Base-by-base conservation (phyloP, 2,888 invertebrate species). In the Philereme vetulata region DNA sequence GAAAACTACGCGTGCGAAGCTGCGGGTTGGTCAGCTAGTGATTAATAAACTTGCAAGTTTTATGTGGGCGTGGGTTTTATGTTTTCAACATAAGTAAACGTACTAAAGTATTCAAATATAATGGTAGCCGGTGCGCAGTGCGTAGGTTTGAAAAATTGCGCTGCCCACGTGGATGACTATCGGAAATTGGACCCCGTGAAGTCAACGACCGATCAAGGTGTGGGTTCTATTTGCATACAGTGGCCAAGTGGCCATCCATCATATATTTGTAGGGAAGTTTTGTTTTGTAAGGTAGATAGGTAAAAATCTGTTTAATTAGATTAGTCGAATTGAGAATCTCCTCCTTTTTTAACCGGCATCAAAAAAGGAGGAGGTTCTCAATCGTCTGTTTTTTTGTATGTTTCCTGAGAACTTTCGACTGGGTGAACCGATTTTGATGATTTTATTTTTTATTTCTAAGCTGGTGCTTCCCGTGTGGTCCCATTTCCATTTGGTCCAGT, bases 131-230 rank as follows among this genome's bases (percentile, higher is more conserved):
- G 65, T 57, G 65, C 60, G 54, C 54, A 60, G 57, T 65, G 72
- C 74, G 76, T 77, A 72, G 77, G 76, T 62, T 68, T 56, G 52
- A 74, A 74, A 73, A 72, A 70, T 68, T 59, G 59, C 63, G 56
- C 70, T 71, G 61, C 78, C 73, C 72, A 78, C 79, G 65, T 67
- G 64, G 68, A 66, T 62, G 47, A 62, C 58, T 62, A 62, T 69
- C 64, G 66, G 65, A 71, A 64, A 67, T 63, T 47, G 56, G 62
- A 60, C 57, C 54, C 67, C 56, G 65, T 53, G 53, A 59, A 67
- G 77, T 79, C 79, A 78, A 75, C 63, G 76, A 68, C 76, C 77
- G 68, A 45, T 21, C 64, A 70, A 72, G 72, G 76, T 72, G 74
- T 70, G 70, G 70, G 75, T 67, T 74, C 65, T 71, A 68, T 62